Conservation (phyloP, 2,113 vertebrate genomes). For the Ochotona curzoniae region DNA sequence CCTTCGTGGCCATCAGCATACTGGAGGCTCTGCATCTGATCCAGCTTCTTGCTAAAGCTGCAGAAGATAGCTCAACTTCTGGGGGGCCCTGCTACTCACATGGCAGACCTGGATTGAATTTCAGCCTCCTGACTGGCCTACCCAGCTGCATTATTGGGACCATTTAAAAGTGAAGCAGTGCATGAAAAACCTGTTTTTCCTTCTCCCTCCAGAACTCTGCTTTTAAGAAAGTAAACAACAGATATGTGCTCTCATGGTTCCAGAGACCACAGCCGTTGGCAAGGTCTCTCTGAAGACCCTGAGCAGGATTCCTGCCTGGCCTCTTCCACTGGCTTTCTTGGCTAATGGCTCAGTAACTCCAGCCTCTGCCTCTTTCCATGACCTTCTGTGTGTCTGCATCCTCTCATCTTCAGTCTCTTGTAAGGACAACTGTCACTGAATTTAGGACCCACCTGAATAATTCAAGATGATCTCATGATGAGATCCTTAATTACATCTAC, state of each 20-base stretch:
- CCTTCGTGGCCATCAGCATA: too few relatives aligned
- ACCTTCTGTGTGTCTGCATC: background rate
- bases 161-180: too few relatives aligned
- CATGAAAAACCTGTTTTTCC: too few relatives aligned
- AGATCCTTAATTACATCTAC: background rate
- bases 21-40: too few relatives aligned
- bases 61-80: too few relatives aligned
- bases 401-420: background rate
- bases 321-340: background rate
- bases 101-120: too few relatives aligned
- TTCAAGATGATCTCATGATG: constrained; percentile 16
- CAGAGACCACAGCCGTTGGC: background rate
- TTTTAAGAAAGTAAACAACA: too few relatives aligned
- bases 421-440: constrained; percentile 22
- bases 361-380: background rate
- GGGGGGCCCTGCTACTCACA: too few relatives aligned
- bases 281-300: background rate
- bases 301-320: background rate
- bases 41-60: too few relatives aligned
- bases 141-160: too few relatives aligned
- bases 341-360: background rate
- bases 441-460: background rate
- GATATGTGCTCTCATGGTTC: background rate
- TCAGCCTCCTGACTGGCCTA: too few relatives aligned
- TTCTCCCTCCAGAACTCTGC: too few relatives aligned